Evolutionary conservation across 2,888 invertebrate genomes (phyloP), one percentile per base, ranked within the genome.

Genomic region (Ophion ventricosus): DNA sequence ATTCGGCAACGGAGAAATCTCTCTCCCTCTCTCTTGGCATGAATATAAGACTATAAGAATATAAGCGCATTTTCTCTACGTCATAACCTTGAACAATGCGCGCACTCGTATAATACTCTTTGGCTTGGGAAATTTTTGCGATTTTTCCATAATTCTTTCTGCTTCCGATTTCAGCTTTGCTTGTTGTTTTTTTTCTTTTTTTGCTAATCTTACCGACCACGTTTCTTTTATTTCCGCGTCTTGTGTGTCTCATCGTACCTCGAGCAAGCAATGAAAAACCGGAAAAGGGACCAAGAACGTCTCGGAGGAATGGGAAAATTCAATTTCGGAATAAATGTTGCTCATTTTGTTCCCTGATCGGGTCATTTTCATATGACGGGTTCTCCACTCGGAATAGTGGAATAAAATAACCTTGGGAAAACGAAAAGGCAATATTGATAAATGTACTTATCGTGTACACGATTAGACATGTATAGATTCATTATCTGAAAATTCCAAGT

Each of bases 51-150:
- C 20, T 64, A 83, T 83, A 83, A 83, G 79, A 79, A 79, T 84
- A 76, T 90, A 91, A 91, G 90, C 92, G 89, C 88, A 89, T 91
- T 89, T 91, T 76, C 49, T 49, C 88, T 85, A 87, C 79, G 83
- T 75, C 83, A 78, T 86, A 85, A 84, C 80, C 86, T 83, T 82
- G 86, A 82, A 88, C 89, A 89, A 89, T 87, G 84, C 57, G n/a
- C 25, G 14, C 43, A 43, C 49, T 43, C 14, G 35, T 67, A 67
- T 76, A 75, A 78, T 79, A 66, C 82, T 43, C 59, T 79, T 80
- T 72, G 74, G 63, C 57, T 64, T 69, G 75, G 63, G 54, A 75
- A 70, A 67, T 49, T 70, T 54, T 66, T 67, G 49, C 67, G 64
- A 70, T 78, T 69, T 59, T 64, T 25, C 57, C 61, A 23, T 29